Conservation (phyloP, 2,113 vertebrate genomes). For the Phalacrocorax pelagicus region DNA sequence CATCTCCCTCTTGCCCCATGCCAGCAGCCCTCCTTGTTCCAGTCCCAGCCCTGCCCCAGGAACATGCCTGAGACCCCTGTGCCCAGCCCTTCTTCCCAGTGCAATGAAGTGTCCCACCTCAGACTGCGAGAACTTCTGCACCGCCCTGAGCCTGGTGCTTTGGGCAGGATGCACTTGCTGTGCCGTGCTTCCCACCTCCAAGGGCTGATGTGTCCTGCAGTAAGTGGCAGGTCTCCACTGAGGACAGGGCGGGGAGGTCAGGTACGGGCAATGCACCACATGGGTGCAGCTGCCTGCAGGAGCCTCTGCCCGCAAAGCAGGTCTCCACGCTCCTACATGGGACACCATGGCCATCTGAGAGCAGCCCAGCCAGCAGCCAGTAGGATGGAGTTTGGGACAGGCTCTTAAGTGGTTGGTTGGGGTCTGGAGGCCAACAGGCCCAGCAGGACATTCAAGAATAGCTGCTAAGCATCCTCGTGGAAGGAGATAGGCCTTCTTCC, state of each 20-base stretch:
- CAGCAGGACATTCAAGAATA: neutral
- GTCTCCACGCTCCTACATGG: fast-evolving
- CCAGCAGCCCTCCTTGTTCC: neutral
- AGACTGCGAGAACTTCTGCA: neutral
- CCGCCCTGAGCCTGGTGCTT: fast-evolving
- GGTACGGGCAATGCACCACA: fast-evolving
- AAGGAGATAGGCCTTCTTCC: neutral
- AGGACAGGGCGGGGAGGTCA: neutral
- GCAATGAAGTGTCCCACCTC: neutral
- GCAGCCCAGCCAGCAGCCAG: neutral
- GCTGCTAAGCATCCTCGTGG: neutral
- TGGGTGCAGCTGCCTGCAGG: neutral
- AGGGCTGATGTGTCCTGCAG: neutral
- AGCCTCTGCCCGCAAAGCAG: neutral
- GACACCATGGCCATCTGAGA: neutral
- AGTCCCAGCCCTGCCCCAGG: neutral
- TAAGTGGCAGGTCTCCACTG: too few relatives aligned
- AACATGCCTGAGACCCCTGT: neutral
- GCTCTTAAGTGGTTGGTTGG: neutral
- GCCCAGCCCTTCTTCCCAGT: neutral
- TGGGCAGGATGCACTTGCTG: fast-evolving
- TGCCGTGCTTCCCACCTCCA: fast-evolving
- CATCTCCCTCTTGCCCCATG: fast-evolving
- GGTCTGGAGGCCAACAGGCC: neutral
- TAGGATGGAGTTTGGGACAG: neutral